These are phyloP conservation scores for Solenopsis invicta DNA, from an alignment of 1,140 invertebrate genomes.

Conservation along the genomic window DNA sequence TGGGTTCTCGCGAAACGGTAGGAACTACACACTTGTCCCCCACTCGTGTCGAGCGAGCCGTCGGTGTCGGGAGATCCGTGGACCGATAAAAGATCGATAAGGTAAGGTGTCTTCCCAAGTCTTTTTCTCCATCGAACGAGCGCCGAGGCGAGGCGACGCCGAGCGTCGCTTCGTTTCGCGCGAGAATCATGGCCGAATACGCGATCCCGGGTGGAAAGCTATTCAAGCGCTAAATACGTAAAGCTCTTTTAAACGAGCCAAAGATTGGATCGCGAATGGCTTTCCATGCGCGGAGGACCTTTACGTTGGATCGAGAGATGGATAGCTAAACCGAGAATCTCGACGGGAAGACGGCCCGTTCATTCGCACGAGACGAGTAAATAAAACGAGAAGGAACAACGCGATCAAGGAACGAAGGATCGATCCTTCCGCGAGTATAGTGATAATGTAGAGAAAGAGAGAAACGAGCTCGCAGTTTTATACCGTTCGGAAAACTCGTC, in stretches of 20 bases:
- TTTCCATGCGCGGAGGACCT: constrained; percentile 18
- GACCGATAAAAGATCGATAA: neutral
- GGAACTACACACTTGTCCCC: constrained; percentile 62
- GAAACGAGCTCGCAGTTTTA: constrained; percentile 69
- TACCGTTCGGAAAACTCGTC: constrained; percentile 82
- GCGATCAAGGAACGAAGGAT: constrained; percentile 50
- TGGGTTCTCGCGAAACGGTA: constrained; percentile 78
- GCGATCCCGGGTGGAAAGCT: constrained; percentile 24
- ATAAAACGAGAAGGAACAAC: constrained; percentile 40
- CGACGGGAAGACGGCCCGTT: constrained; percentile 47
- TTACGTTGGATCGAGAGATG: constrained; percentile 14
- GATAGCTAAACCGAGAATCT: neutral
- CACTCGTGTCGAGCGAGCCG: constrained; percentile 57
- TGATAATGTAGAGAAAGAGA: constrained; percentile 55
- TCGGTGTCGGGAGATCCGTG: constrained; percentile 3
- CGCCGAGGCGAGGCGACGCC: constrained; percentile 9
- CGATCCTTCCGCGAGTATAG: constrained; percentile 51
- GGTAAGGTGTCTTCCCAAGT: constrained; percentile 51
- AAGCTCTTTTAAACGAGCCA: constrained; percentile 32
- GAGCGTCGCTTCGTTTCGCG: constrained; percentile 20
- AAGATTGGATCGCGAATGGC: constrained; percentile 37
- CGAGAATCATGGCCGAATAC: neutral
- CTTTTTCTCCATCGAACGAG: constrained; percentile 50
- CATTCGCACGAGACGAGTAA: constrained; percentile 40
- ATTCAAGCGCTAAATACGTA: constrained; percentile 56